Evolutionary conservation across 2,888 invertebrate genomes (phyloP), one percentile per base, ranked within the genome.

Genomic region (Ennomos erosarius): DNA sequence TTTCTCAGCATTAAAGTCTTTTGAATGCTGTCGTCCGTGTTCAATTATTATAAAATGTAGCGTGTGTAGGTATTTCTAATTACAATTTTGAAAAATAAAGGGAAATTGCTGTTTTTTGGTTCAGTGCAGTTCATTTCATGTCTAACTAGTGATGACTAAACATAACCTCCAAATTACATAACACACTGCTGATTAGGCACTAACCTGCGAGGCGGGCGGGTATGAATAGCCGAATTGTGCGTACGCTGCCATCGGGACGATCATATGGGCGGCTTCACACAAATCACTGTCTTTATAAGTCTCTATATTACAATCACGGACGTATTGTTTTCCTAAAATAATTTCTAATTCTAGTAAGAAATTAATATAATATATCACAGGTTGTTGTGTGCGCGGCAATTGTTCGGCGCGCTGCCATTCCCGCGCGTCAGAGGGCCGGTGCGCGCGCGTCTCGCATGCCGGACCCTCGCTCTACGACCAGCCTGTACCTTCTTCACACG

Each of bases 171-270:
- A 33, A 47, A 35, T 58, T 48, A 43, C 38, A 48, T 47, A 56
- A 50, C 33, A 26, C 26, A 26, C 26, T 26, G 26, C 6, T 26
- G 26, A 26, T 6, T 26, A 26, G 26, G 46, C 59, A 90, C 94
- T 93, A 93, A 98, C 97, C 97, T 97, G 98, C 80, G 97, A 96
- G 85, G 97, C 96, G 94, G 97, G 95, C 94, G 97, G 96, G 94
- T 97, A 97, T 81, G 96, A 95, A 91, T 97, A 98, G 94, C 97
- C 97, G 93, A 97, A 97, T 93, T 98, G 97, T 85, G 97, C 95
- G 93, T 98, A 98, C 79, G 97, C 96, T 88, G 97, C 93, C 93
- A 93, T 92, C 77, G 91, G 91, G 89, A 91, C 89, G 91, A 91
- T 91, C 91, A 92, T 91, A 90, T 84, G 91, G 90, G 86, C 90